A percentile compares a stretch with the other conserved stretches of the same genome.
These are phyloP conservation scores for Pachycephala philippinensis DNA, from an alignment of 2,113 vertebrate species.

Conservation along the genomic window DNA sequence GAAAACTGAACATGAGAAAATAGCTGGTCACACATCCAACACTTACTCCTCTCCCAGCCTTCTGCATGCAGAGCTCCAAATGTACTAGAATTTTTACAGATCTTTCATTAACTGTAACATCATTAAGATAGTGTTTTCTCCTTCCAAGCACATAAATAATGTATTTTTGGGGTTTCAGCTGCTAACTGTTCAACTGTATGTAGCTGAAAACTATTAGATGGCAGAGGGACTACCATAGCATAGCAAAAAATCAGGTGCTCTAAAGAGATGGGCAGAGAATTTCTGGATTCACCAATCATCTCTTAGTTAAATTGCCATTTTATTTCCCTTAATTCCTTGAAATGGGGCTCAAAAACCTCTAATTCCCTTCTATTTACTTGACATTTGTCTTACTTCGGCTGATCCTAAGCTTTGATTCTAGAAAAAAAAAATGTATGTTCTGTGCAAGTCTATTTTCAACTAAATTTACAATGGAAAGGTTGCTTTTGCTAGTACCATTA, in stretches of 20 bases:
- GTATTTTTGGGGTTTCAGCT: neutral
- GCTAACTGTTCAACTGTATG: neutral
- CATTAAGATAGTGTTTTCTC: neutral
- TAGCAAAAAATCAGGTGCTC: neutral
- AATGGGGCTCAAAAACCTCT: neutral
- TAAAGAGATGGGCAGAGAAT: neutral
- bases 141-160: neutral
- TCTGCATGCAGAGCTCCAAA: neutral
- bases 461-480: neutral
- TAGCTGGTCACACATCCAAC: neutral
- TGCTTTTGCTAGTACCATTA: neutral
- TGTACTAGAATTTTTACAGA: neutral
- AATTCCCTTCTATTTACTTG: neutral
- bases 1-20: neutral
- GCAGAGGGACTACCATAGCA: accelerated
- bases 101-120: neutral
- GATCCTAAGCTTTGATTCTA: neutral
- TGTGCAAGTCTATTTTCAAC: neutral
- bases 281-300: neutral
- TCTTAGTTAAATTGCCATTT: neutral
- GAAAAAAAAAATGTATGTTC: neutral
- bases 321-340: neutral
- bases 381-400: neutral
- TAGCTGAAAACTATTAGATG: neutral
- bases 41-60: neutral